phyloP scores from a whole-genome alignment of 1,140 invertebrate genomes.

The Megalopta genalis region DNA sequence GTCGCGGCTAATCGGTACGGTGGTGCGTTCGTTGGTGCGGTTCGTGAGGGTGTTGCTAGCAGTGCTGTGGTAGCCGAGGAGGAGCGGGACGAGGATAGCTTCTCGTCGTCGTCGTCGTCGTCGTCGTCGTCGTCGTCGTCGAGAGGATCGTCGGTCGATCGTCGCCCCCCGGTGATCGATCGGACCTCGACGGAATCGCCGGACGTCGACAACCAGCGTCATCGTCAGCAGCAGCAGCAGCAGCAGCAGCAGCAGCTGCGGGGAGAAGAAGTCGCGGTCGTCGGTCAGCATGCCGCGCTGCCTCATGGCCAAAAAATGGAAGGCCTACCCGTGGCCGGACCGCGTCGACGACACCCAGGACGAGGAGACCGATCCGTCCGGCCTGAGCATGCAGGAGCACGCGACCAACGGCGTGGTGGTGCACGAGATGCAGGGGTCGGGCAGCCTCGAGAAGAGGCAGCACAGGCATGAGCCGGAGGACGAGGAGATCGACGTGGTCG shows the following conservation, averaged over 20 bases:
- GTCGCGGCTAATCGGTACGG: conserved; percentile 29
- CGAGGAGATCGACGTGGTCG: conserved; percentile 91
- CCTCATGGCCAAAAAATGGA: conserved; percentile 95
- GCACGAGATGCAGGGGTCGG: conserved; percentile 2
- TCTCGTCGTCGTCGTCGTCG: too few relatives aligned
- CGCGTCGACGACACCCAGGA: conserved; percentile 80
- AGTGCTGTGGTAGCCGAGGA: conserved; percentile 28
- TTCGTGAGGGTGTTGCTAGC: conserved; percentile 55
- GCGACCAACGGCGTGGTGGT: neutral
- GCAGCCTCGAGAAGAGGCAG: conserved; percentile 53
- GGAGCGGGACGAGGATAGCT: conserved; percentile 22
- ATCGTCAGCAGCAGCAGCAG: too few relatives aligned
- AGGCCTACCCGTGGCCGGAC: conserved; percentile 89
- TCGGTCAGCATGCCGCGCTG: conserved; percentile 86
- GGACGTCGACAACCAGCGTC: too few relatives aligned
- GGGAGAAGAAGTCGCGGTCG: neutral
- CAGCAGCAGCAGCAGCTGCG: neutral
- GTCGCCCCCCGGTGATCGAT: neutral
- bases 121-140: too few relatives aligned
- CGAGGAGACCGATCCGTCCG: conserved; percentile 49
- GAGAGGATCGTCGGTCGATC: conserved; percentile 6
- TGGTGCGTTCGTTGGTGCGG: conserved; percentile 46
- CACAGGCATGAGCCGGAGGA: conserved; percentile 82
- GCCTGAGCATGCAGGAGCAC: conserved; percentile 38
- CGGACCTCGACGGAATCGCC: neutral